Evolutionary conservation across 2,888 invertebrate species (phyloP).

Genomic region (Vannuccia rotundouncinata): DNA sequence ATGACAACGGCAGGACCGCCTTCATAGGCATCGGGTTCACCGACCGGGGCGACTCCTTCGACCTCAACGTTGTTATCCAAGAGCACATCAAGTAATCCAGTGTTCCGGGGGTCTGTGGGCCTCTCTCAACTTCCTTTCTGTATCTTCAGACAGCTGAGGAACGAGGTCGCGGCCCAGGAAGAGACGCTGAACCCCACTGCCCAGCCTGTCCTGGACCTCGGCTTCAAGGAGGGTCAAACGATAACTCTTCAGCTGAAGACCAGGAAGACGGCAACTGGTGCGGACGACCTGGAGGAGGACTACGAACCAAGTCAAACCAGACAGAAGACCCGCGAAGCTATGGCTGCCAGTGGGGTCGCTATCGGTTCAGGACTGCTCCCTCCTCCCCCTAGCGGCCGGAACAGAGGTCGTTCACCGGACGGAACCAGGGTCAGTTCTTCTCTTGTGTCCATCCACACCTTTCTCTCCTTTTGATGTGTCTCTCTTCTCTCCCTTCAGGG

Average conservation of each 20-base stretch:
- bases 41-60: slow-evolving; percentile 95
- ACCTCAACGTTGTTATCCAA: slow-evolving; percentile 93
- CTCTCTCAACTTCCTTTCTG: too few species aligned
- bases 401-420: not conserved
- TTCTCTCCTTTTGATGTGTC: too few species aligned
- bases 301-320: not conserved
- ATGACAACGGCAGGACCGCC: slow-evolving; percentile 72
- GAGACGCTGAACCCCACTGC: not conserved
- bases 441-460: too few species aligned
- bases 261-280: not conserved
- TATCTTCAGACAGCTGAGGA: not conserved
- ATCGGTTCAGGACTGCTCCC: not conserved
- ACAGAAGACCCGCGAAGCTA: not conserved
- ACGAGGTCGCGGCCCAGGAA: not conserved
- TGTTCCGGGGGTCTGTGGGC: too few species aligned
- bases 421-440: not conserved
- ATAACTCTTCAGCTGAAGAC: slow-evolving; percentile 86
- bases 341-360: not conserved
- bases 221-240: slow-evolving; percentile 98
- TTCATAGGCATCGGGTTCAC: slow-evolving; percentile 95
- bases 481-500: too few species aligned
- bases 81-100: slow-evolving; percentile 95
- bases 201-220: slow-evolving; percentile 72
- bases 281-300: not conserved
- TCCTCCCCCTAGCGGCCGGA: not conserved